Evolutionary conservation across 1,140 invertebrate species (phyloP), one percentile per base, ranked within the genome.

Genomic region (Zaprionus davidi): DNA sequence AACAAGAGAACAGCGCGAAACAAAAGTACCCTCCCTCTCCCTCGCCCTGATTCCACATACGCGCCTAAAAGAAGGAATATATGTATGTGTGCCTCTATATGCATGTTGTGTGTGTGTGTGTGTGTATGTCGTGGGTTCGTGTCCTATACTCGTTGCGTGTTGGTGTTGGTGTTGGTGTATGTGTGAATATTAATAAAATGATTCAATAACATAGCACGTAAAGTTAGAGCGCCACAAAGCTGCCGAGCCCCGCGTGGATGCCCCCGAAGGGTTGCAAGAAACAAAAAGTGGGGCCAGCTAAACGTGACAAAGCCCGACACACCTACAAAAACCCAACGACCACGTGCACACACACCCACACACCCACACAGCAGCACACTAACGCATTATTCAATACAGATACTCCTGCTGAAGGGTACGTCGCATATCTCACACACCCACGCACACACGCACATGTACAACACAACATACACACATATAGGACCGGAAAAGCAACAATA

Each of bases 131-230:
- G 31, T 41, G 46, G 38, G 17, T 22, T 5, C 13, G 46, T 51
- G 46, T 24, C 28, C 28, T 28, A 28, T 24, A 24, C 24, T 5
- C 28, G 1, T 7, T 28, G 38, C 55, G 20, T 36, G 22, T 46
- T 4, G 24, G 20, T 20, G n/a, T 20, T 1, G 1, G 22, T 41
- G 28, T 46, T 22, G 22, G 31, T 56, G 38, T 36, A 31, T 56
- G 41, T 58, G 17, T 57, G 31, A 49, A 49, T 71, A 49, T 57
- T 55, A 64, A 53, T 70, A 74, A 85, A 82, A 85, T 86, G 75
- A 82, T 85, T 85, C 74, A 85, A 86, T 86, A 86, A 76, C 76
- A 79, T 67, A 79, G 70, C 79, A 82, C 82, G 82, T 84, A 86
- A 79, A 79, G 76, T 79, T 79, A 55, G 78, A 81, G 28, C 28